Evolutionary conservation across 2,797 vertebrate species (phyloP).

Genomic region (Gadopsis marmoratus): DNA sequence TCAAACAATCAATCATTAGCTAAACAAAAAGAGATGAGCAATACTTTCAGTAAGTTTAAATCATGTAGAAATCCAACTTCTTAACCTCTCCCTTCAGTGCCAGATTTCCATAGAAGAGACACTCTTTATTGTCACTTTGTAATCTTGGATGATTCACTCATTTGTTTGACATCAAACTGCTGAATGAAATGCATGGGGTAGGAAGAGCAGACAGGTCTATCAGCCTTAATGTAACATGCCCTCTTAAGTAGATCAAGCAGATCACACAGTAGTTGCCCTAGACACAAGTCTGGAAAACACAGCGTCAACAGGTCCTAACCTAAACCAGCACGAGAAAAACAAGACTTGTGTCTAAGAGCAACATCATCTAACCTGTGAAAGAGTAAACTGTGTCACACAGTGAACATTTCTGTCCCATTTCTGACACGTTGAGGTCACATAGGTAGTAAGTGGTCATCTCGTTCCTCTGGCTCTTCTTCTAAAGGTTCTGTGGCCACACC

Average conservation of each 20-base stretch:
- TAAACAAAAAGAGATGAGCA: constrained; percentile 32
- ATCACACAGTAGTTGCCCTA: constrained; percentile 43
- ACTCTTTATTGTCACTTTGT: constrained; percentile 25
- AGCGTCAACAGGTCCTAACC: constrained; percentile 43
- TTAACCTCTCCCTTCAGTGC: constrained; percentile 11
- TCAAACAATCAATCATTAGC: constrained; percentile 21
- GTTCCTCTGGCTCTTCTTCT: constrained; percentile 93
- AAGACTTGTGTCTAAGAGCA: constrained; percentile 64
- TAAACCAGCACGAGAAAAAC: constrained; percentile 49
- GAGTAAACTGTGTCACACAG: constrained; percentile 60
- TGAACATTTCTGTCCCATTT: constrained; percentile 49
- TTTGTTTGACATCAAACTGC: constrained; percentile 44
- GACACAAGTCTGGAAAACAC: constrained; percentile 52
- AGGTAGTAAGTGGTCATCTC: constrained; percentile 96
- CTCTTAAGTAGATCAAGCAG: constrained; percentile 27
- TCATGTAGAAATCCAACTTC: not conserved
- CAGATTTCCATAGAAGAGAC: constrained; percentile 30
- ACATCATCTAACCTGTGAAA: constrained; percentile 59
- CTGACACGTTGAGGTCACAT: constrained; percentile 88
- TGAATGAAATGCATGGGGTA: constrained; percentile 38
- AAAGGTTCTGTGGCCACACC: constrained; percentile 90
- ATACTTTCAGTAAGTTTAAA: not conserved
- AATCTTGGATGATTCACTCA: constrained; percentile 22
- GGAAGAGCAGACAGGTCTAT: constrained; percentile 21
- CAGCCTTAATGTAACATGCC: constrained; percentile 38